These are phyloP conservation scores for Drosophila pachea DNA, from an alignment of 1,140 invertebrate species.

Conservation along the genomic window DNA sequence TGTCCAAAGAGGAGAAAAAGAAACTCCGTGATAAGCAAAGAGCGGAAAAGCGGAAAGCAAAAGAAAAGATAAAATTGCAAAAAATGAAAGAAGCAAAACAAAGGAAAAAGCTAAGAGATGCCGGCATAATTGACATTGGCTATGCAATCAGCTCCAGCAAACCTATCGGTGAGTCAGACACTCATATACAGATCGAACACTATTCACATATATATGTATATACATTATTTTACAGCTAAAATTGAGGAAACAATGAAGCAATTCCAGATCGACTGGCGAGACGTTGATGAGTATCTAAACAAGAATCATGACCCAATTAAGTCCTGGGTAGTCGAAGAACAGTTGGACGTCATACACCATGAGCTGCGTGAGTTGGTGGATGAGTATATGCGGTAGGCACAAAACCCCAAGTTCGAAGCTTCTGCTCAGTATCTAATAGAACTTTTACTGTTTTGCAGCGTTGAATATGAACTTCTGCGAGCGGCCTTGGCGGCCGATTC, in stretches of 20 bases:
- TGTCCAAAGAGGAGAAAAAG: slow-evolving; percentile 65
- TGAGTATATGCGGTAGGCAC: slow-evolving; percentile 80
- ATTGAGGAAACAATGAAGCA: slow-evolving; percentile 77
- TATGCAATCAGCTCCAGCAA: slow-evolving; percentile 49
- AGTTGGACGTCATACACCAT: slow-evolving; percentile 80
- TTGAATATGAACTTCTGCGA: slow-evolving; percentile 81
- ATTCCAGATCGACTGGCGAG: slow-evolving; percentile 79
- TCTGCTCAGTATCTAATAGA: neutral
- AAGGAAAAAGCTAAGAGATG: slow-evolving; percentile 65
- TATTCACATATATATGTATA: too few species aligned
- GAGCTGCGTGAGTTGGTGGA: slow-evolving; percentile 81
- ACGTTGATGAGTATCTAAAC: slow-evolving; percentile 78
- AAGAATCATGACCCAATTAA: slow-evolving; percentile 79
- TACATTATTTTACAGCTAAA: slow-evolving; percentile 38
- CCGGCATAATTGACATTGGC: slow-evolving; percentile 71
- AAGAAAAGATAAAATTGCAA: slow-evolving; percentile 50
- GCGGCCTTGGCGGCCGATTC: slow-evolving; percentile 79
- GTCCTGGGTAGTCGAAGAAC: slow-evolving; percentile 80
- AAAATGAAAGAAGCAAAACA: slow-evolving; percentile 70
- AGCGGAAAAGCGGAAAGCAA: slow-evolving; percentile 58
- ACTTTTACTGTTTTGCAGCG: slow-evolving; percentile 43
- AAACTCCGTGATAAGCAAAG: slow-evolving; percentile 61
- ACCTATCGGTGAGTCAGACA: slow-evolving; percentile 50
- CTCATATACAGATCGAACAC: too few species aligned
- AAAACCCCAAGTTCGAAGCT: neutral